These are phyloP conservation scores for Falco cherrug DNA, from an alignment of 2,797 vertebrate genomes.

Conservation along the genomic window DNA sequence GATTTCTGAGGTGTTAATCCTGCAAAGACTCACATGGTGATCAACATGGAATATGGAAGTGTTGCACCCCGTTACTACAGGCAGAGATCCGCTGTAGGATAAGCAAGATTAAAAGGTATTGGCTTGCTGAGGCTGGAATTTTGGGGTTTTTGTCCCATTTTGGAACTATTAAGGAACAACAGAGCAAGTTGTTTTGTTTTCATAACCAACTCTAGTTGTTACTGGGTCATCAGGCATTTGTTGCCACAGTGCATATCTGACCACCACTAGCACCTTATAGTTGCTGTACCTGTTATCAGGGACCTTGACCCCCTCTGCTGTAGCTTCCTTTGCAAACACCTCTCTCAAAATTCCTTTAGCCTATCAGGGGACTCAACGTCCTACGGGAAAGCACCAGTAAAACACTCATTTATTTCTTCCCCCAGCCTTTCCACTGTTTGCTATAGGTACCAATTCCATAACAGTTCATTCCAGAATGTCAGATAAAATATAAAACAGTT, in stretches of 20 bases:
- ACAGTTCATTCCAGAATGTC: background rate
- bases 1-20: background rate
- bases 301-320: background rate
- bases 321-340: background rate
- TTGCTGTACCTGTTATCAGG: background rate
- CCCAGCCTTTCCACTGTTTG: background rate
- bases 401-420: background rate
- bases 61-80: background rate
- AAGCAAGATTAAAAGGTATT: background rate
- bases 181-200: background rate
- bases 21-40: background rate
- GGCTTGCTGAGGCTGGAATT: background rate
- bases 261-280: background rate
- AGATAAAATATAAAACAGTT: background rate
- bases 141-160: background rate
- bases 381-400: background rate
- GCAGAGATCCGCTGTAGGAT: fast-evolving
- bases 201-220: background rate
- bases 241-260: too few species aligned
- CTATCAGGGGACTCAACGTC: background rate
- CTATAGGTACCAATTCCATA: background rate
- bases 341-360: background rate
- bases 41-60: fast-evolving
- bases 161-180: background rate
- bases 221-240: background rate